These are phyloP conservation scores for Campylomormyrus numenius DNA, from an alignment of 2,113 vertebrate species.

Conservation along the genomic window DNA sequence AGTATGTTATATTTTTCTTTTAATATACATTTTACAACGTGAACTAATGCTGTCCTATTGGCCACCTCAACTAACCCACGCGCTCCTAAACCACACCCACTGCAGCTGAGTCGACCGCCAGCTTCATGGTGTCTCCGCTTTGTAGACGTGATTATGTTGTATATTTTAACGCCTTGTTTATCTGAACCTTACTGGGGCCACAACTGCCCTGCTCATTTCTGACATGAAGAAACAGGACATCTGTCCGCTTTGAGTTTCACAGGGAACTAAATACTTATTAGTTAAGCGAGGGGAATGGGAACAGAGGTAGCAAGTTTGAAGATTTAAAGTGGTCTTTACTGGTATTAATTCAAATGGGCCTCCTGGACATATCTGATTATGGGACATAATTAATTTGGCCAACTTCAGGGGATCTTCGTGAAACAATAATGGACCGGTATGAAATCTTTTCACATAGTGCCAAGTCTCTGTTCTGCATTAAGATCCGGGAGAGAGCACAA, in stretches of 20 bases:
- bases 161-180: background rate
- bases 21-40: background rate
- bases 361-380: constrained; percentile 11
- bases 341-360: background rate
- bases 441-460: constrained; percentile 11
- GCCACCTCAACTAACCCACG: background rate
- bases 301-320: background rate
- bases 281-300: background rate
- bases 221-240: constrained; percentile 6
- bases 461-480: constrained; percentile 24
- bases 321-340: background rate
- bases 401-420: background rate
- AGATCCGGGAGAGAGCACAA: background rate
- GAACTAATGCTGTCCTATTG: background rate
- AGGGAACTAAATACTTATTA: background rate
- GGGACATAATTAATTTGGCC: constrained; percentile 16
- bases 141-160: background rate
- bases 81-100: background rate
- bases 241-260: background rate
- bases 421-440: constrained; percentile 7
- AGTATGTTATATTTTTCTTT: background rate
- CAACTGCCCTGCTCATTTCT: background rate
- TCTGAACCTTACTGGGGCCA: background rate
- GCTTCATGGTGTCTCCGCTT: background rate
- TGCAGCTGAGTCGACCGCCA: background rate